Percentiles rank a stretch among this genome's conserved stretches.
phyloP scores from a whole-genome alignment of 2,888 invertebrate genomes.

The Sylvicola cinctus region DNA sequence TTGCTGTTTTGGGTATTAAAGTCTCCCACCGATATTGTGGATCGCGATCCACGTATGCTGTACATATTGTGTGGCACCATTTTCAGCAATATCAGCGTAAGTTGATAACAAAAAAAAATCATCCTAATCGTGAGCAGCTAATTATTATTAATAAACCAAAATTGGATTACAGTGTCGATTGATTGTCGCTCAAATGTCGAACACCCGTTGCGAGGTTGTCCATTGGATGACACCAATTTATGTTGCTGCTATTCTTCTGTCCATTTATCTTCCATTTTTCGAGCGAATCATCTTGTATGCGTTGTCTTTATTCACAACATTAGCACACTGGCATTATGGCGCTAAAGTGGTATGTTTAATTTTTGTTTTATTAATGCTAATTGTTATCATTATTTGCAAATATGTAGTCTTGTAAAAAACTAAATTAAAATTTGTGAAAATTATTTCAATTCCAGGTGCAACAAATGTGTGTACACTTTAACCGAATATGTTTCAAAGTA shows the following conservation, averaged over 20 bases:
- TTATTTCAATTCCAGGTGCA: no score
- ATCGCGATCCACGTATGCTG: constrained; percentile 66
- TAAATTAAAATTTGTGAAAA: no score
- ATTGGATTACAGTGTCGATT: constrained; percentile 65
- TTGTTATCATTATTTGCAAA: no score
- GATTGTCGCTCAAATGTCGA: constrained; percentile 96
- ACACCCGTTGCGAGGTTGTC: constrained; percentile 66
- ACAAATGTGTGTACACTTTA: constrained; percentile 88
- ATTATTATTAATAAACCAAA: neutral
- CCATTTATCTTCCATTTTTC: constrained; percentile 21
- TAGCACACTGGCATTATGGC: constrained; percentile 82
- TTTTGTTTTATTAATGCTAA: constrained; percentile 4
- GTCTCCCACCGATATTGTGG: constrained; percentile 66
- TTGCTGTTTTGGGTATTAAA: constrained; percentile 61
- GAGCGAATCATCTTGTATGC: constrained; percentile 52
- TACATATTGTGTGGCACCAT: constrained; percentile 82
- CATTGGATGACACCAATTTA: constrained; percentile 25
- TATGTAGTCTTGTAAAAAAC: no score
- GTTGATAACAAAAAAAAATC: no score
- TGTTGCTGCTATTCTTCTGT: constrained; percentile 14
- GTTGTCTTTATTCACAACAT: constrained; percentile 45
- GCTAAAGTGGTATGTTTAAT: constrained; percentile 59
- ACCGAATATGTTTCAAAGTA: constrained; percentile 61
- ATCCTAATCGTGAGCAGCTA: no score
- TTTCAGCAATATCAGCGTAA: constrained; percentile 94